phyloP scores from a whole-genome alignment of 2,113 vertebrate genomes.

The Larimichthys crocea region DNA sequence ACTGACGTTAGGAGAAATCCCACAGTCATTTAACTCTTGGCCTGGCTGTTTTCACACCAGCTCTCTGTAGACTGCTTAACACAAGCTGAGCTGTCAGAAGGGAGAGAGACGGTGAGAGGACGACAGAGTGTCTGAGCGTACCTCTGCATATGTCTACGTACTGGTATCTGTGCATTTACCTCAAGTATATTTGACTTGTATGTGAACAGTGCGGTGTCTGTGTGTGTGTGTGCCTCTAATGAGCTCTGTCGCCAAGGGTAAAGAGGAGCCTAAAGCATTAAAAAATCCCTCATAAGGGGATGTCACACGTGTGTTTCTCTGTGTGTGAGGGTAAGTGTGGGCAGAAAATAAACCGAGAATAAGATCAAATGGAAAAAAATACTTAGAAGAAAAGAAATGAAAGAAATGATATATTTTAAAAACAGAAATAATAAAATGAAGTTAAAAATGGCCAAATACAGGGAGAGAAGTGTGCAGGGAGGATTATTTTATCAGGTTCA shows the following conservation, averaged over 20 bases:
- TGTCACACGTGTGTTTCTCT: not conserved
- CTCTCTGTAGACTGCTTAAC: constrained; percentile 59
- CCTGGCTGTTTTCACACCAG: constrained; percentile 50
- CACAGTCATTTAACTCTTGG: constrained; percentile 71
- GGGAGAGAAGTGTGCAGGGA: not conserved
- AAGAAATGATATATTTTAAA: not conserved
- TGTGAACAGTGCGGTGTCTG: not conserved
- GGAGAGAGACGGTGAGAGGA: constrained; percentile 3
- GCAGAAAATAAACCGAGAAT: not conserved
- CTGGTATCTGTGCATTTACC: constrained; percentile 4
- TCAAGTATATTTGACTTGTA: not conserved
- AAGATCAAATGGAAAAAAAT: not conserved
- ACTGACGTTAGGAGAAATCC: constrained; percentile 75
- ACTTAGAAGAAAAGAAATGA: not conserved
- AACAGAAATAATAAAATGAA: not conserved
- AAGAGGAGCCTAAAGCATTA: constrained; percentile 4
- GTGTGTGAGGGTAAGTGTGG: not conserved
- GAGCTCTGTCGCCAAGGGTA: constrained; percentile 27
- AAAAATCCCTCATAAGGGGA: constrained; percentile 32
- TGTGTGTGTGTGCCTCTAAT: constrained; percentile 38
- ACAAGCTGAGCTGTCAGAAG: constrained; percentile 43
- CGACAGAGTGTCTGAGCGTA: not conserved
- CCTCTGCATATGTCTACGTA: not conserved
- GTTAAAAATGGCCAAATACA: not conserved
- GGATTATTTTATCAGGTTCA: not conserved